Base-by-base conservation (phyloP, 2,113 vertebrate species). In the Corythornis cristatus region DNA sequence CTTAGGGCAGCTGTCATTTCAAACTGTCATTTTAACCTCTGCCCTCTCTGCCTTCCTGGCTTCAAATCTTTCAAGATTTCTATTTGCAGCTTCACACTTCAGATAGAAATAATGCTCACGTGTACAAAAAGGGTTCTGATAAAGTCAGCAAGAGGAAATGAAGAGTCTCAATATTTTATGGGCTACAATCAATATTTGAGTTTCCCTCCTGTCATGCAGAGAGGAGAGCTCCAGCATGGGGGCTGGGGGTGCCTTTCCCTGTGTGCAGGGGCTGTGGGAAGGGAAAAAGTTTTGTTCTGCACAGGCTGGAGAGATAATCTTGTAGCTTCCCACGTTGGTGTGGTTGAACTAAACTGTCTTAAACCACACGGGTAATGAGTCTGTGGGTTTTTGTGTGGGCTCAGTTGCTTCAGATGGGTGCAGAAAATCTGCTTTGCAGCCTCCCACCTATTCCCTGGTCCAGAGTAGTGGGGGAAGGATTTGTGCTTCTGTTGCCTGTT, bases 391-490 rank as follows among this genome's bases (percentile, higher is more conserved):
- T 50, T 26, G 2, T 8, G 8, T n/a, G 51, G 40, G 58, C 33
- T 56, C 53, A 8, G 35, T 28, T 53, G 14, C 46, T 68, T 73
- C 54, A 53, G 23, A 2, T 40, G 33, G 57, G 20, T 57, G 42
- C 14, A 28, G 20, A 25, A 21, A 25, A 60, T 10, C 31, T 53
- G 22, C 42, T 42, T 56, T 20, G 48, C 66, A 66, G 42, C 66
- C 50, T 64, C 5, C 0, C 11, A 8, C 4, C 15, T 15, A 3
- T 33, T 83, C 10, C 40, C 2, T 0, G 3, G 28, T 11, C 5
- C 0, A 3, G 43, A 33, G 22, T 8, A 8, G 25, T 0, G 5
- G 14, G 53, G 33, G 33, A 74, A 40, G 28, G 18, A 18, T 3
- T 25, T n/a, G 83, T 72, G 57, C 11, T 48, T 23, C 33, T 9